Percentiles rank a stretch among this genome's conserved stretches.
Evolutionary conservation across 2,888 invertebrate species (phyloP).

Genomic region (Machimus atricapillus): DNA sequence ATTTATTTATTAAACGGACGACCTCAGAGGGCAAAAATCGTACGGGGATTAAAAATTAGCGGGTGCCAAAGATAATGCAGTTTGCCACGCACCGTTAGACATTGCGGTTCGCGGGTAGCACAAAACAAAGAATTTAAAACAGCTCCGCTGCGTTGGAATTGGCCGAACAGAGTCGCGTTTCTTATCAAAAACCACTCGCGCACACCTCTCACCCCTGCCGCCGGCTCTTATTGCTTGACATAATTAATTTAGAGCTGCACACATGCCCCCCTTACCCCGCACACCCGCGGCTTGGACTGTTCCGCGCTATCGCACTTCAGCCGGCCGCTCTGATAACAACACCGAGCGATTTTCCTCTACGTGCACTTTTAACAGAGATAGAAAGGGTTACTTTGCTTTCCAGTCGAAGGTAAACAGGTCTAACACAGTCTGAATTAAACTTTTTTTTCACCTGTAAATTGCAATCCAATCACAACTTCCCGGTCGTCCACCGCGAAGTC

Average conservation of each 20-base stretch:
- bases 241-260: neutral
- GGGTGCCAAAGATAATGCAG: neutral
- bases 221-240: neutral
- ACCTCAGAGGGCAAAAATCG: neutral
- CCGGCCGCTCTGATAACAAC: neutral
- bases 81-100: neutral
- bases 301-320: neutral
- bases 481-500: neutral
- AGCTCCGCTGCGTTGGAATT: neutral
- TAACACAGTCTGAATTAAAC: neutral
- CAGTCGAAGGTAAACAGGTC: neutral
- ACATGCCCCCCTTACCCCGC: neutral
- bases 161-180: neutral
- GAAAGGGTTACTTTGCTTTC: neutral
- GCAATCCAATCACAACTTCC: neutral
- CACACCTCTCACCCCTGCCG: neutral
- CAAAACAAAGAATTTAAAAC: neutral
- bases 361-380: neutral
- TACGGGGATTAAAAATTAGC: neutral
- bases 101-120: neutral
- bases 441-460: neutral
- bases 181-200: neutral
- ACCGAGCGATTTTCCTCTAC: neutral
- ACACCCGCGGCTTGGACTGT: neutral
- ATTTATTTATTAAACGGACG: neutral